Base-by-base conservation (phyloP, 2,888 invertebrate genomes). In the Watsonalla binaria region DNA sequence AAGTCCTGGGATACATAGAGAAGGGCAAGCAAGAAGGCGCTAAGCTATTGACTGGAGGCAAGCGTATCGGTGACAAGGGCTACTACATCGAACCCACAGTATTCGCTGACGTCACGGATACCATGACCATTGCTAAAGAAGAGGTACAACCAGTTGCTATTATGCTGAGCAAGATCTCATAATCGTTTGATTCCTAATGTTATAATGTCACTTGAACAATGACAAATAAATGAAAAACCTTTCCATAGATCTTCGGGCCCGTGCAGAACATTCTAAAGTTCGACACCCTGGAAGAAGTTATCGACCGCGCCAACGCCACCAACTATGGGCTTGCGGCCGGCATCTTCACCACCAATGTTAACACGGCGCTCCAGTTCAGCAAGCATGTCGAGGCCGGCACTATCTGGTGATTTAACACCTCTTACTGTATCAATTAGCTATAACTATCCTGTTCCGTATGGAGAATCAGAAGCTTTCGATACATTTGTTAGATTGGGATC, bases 231-330 rank as follows among this genome's bases (percentile, higher is more conserved):
- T n/a, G n/a, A n/a, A n/a, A 24, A 24, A 24, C 42, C 42, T 11
- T 49, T 15, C 8, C 6, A 14, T 65, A 96, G 96, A 97, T 98
- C 65, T 97, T 98, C 77, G 97, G 97, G 0, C 97, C 97, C 0
- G 97, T 97, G 0, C 96, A 97, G 83, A 94, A 93, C 54, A 96
- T 97, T 66, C 86, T 97, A 45, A 96, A 96, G 80, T 97, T 97
- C 71, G 93, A 94, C 46, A 93, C 93, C 0, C 72, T 96, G 50
- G 94, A 94, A 0, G 97, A 98, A 82, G 96, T 95, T 0, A 93
- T 97, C 54, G 94, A 95, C 58, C 92, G 97, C 62, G 96, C 97
- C 7, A 98, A 98, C 78, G 88, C 93, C 60, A 96, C 96, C 0
- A 86, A 82, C 45, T 98, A 95, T 69, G 97, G 97, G 14, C 91